Base-by-base conservation (phyloP, 2,797 vertebrate species). In the Pachyuromys duprasi region DNA sequence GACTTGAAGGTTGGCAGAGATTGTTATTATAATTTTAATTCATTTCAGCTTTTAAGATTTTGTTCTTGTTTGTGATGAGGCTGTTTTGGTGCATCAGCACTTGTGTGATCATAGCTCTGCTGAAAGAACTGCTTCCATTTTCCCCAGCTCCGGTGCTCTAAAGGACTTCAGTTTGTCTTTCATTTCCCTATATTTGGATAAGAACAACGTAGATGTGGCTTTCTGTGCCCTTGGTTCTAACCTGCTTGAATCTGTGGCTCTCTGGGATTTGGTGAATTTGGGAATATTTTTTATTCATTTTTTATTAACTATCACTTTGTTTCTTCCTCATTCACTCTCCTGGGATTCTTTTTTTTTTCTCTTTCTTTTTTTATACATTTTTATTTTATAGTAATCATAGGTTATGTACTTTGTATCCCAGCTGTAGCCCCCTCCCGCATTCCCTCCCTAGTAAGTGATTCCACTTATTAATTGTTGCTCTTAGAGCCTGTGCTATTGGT, bases 101-200 rank as follows among this genome's bases (percentile, higher is more conserved):
- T 65, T 6, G 67, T 74, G 3, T 81, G 72, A 80, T 62, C 83
- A n/a, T 55, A 55, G 33, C 33, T 90, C 26, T 75, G 75, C 89
- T 86, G 80, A 92, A 75, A 42, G 39, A 31, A 57, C 22, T 63
- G 53, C 78, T 6, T 69, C 12, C 20, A 12, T 65, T 12, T 74
- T 15, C 82, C 9, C 36, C 11, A 33, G 8, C 6, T 80, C 26
- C 70, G 15, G 33, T 67, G 33, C 9, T 87, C 74, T 49, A 86
- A 78, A 65, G 4, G 53, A 22, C 89, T 95, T 79, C 33, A 65
- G 24, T 67, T 94, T 62, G 70, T 92, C 28, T 94, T 94, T 95
- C 42, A 6, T 82, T 78, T 67, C 11, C 11, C 11, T 83, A n/a
- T 6, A 45, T 87, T 49, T 90, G 63, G 39, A 82, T 3, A 9